phyloP scores from a whole-genome alignment of 2,888 invertebrate species.

The Camptogramma bilineatum region DNA sequence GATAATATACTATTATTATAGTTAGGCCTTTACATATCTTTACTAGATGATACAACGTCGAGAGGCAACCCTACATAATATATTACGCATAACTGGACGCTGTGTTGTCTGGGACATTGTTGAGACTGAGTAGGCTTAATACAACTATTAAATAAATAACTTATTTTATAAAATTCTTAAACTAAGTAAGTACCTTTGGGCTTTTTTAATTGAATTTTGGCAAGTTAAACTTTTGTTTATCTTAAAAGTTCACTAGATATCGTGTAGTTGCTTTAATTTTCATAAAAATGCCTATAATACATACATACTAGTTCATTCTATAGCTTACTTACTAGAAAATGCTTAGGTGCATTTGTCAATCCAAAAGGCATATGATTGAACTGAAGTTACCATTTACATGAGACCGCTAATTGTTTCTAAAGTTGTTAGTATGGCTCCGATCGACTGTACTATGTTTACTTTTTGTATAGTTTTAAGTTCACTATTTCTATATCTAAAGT shows the following conservation, averaged over 20 bases:
- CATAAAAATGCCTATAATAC: background rate
- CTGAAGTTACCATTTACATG: background rate
- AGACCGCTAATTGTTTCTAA: background rate
- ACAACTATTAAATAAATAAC: slow-evolving; percentile 9
- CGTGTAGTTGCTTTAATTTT: background rate
- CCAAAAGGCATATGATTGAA: slow-evolving; percentile 3
- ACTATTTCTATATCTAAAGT: too few relatives aligned
- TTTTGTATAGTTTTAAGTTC: too few relatives aligned
- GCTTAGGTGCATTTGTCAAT: slow-evolving; percentile 5
- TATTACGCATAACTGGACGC: too few relatives aligned
- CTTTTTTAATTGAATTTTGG: slow-evolving; percentile 6
- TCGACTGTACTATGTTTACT: too few relatives aligned
- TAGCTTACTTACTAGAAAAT: background rate
- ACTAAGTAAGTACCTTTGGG: slow-evolving; percentile 21
- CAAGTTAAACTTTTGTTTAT: background rate
- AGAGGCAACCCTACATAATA: too few relatives aligned
- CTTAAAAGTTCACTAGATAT: background rate
- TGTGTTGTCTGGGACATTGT: background rate
- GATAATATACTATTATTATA: background rate
- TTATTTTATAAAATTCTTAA: background rate
- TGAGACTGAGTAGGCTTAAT: background rate
- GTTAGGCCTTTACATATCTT: too few relatives aligned
- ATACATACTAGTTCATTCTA: background rate
- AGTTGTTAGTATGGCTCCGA: background rate
- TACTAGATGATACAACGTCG: too few relatives aligned